Evolutionary conservation across 30 jellyfish, hydroid and myxozoan genomes (phyloP).

Genomic region (Hydra vulgaris): DNA sequence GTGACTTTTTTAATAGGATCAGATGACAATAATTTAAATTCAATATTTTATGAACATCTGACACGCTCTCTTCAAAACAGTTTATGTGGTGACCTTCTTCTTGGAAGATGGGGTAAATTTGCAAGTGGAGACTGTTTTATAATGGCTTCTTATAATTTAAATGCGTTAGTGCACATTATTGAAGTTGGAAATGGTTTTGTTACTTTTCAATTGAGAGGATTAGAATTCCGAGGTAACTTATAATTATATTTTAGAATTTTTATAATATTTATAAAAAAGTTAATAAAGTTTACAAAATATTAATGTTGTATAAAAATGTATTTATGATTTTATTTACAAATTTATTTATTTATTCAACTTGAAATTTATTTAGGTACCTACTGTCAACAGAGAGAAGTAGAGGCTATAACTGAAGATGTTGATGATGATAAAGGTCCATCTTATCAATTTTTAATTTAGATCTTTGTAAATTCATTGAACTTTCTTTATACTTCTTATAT

Average conservation of each 20-base stretch:
- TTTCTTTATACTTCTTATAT: background rate
- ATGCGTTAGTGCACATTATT: constrained; percentile 89
- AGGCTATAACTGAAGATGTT: constrained; percentile 87
- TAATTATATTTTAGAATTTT: background rate
- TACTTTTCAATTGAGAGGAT: constrained; percentile 91
- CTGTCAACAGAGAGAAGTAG: constrained; percentile 94
- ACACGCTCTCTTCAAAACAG: constrained; percentile 88
- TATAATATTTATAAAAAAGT: too few relatives aligned
- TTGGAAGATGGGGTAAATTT: constrained; percentile 95
- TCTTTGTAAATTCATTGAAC: background rate
- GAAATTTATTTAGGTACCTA: constrained; percentile 54
- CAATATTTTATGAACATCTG: constrained; percentile 85
- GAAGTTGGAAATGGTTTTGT: constrained; percentile 92
- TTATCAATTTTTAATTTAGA: too few relatives aligned
- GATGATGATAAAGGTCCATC: constrained; percentile 71
- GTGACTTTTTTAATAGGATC: constrained; percentile 34
- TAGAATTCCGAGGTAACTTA: constrained; percentile 75
- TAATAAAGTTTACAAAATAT: too few relatives aligned
- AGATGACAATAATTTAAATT: constrained; percentile 88
- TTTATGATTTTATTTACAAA: too few relatives aligned
- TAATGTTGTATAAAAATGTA: too few relatives aligned
- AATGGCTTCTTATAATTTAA: constrained; percentile 76
- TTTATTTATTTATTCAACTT: background rate
- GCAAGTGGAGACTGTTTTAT: constrained; percentile 94
- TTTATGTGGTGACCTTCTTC: constrained; percentile 73